Evolutionary conservation across 1,140 invertebrate species (phyloP).

Genomic region (Chionoecetes opilio): DNA sequence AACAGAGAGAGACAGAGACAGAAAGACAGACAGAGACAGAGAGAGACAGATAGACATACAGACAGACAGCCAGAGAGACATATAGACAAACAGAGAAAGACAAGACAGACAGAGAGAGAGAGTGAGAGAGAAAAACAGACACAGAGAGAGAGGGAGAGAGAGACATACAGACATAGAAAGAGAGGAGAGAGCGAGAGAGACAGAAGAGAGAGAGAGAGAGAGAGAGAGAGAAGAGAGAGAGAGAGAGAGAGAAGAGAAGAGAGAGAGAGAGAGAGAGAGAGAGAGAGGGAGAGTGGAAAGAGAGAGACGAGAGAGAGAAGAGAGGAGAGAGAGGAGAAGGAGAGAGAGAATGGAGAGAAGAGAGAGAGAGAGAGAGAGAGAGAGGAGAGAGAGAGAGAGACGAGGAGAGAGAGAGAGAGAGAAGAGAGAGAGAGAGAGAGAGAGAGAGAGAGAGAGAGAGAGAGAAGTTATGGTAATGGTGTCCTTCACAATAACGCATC

Average conservation of each 20-base stretch:
- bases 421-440: constrained; percentile 55
- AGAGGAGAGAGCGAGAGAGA: no score
- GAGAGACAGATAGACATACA: constrained; percentile 37
- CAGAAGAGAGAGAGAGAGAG: no score
- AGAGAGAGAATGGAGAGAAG: not conserved
- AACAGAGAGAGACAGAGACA: constrained; percentile 1
- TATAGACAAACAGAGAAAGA: no score
- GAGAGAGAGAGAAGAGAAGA: no score
- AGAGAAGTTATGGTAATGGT: not conserved
- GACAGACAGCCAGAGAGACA: not conserved
- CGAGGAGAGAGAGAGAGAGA: constrained; percentile 6
- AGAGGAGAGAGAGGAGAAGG: not conserved
- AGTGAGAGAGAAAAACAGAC: constrained; percentile 6
- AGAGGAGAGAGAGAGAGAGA: constrained; percentile 34
- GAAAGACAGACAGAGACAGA: constrained; percentile 29
- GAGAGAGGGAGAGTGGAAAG: not conserved
- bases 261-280: no score
- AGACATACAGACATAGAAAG: constrained; percentile 38
- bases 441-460: constrained; percentile 27
- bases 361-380: constrained; percentile 37
- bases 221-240: no score
- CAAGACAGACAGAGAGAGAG: constrained; percentile 24
- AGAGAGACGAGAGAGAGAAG: not conserved
- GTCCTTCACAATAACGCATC: not conserved
- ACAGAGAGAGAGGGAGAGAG: constrained; percentile 32